Base-by-base conservation (phyloP, 2,113 vertebrate species). In the Pionites leucogaster region DNA sequence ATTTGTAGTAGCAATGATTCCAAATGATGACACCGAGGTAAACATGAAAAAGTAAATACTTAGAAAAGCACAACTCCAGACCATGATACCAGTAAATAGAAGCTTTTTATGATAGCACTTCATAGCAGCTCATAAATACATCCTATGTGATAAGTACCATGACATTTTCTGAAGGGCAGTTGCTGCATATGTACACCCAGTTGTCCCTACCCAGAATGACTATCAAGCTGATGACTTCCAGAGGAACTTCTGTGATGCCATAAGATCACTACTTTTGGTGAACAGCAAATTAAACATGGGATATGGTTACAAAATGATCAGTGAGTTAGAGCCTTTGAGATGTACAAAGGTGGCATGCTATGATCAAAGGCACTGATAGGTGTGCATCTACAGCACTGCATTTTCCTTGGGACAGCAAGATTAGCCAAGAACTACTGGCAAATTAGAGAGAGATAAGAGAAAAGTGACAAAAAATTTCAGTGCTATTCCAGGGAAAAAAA, bases 91-190 rank as follows among this genome's bases (percentile, higher is more conserved):
- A 33, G 42, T 53, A 83, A 44, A 63, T 47, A 41, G 19, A 64
- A 62, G 13, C 10, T 78, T 80, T 88, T 82, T 55, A 27, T n/a
- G 35, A 47, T 35, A 86, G 33, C 69, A 49, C 33, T 67, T 57
- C 52, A 63, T 41, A 81, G 69, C 68, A 94, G 44, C 69, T 49
- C 72, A 39, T 60, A 90, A 93, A 92, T 90, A 28, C 35, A 50
- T 86, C 71, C 88, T 52, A 25, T 53, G 42, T 68, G 47, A 37
- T 63, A 75, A 47, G 42, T 24, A 37, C 68, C 7, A 4, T 82
- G 93, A 84, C 46, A 47, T 92, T 88, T 92, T 74, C 50, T 90
- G 92, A 94, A 86, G 62, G 68, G 86, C 78, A 82, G 44, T 44
- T 80, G 71, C 90, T 90, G 67, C 24, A 75, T 6, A 2, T 41